Evolutionary conservation across 2,113 vertebrate genomes (phyloP), one percentile per base, ranked within the genome.

Genomic region (Eurypyga helias): DNA sequence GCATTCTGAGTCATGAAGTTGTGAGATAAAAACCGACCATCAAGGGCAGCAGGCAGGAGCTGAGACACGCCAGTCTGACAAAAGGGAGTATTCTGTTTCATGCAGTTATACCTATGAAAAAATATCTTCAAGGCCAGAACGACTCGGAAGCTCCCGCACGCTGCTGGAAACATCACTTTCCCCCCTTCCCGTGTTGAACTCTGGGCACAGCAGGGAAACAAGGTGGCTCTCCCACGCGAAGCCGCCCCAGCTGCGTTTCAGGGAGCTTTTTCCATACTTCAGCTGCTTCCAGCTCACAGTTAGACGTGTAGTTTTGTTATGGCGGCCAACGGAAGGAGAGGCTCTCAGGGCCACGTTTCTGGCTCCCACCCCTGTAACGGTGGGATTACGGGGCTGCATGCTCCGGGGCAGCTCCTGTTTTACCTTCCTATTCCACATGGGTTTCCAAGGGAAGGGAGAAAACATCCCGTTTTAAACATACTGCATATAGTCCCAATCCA

Each of bases 11-110:
- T 73, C 78, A 90, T 13, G 24, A 7, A 10, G 43, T 19, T 54
- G 75, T 43, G 61, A 86, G 52, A 80, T 83, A 54, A 41, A 92
- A 97, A 49, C 88, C 86, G 60, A 88, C 75, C 78, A 83, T 31
- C 83, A 86, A 71, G 86, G 92, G 89, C 90, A 90, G 61, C 57
- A 66, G 75, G 78, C 75, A 38, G 66, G 70, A 87, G 87, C 69
- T 52, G 52, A 67, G 89, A 60, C 66, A 60, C 7, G 19, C 48
- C 49, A 24, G 45, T n/a, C 52, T 90, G 89, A 88, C 79, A 71
- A 80, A 60, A 51, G 31, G 15, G 45, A 60, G 38, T 17, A 7
- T 0, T 4, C 24, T 76, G 69, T 57, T 55, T 9, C 51, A 46
- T n/a, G 34, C 66, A n/a, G 3, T 11, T 43, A 24, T 78, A 83